Evolutionary conservation across 1,140 invertebrate species (phyloP).

Genomic region (Euwallacea similis): DNA sequence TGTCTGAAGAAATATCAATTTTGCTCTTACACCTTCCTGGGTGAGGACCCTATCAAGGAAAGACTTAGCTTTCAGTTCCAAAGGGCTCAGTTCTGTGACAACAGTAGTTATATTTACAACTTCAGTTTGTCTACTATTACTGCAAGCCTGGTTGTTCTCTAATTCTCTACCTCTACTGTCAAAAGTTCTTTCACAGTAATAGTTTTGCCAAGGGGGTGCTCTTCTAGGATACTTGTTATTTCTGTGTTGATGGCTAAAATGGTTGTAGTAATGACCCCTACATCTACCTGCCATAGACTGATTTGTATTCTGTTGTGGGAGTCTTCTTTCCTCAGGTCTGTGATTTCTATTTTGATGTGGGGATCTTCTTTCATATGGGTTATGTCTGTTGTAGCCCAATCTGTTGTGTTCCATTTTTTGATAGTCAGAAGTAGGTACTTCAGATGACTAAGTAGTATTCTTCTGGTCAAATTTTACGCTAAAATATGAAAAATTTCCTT

Average conservation of each 20-base stretch:
- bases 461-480: neutral
- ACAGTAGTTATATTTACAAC: neutral
- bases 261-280: neutral
- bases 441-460: neutral
- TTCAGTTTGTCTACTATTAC: neutral
- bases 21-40: conserved; percentile 29
- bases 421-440: neutral
- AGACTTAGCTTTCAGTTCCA: conserved; percentile 27
- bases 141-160: neutral
- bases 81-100: conserved; percentile 4
- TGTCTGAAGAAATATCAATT: conserved; percentile 33
- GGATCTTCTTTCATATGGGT: neutral
- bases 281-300: neutral
- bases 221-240: neutral
- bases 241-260: neutral
- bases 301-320: neutral
- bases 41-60: conserved; percentile 26
- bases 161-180: conserved; percentile 26
- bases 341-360: too few relatives aligned
- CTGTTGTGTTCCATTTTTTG: neutral
- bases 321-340: neutral
- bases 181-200: conserved; percentile 23
- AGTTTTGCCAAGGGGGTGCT: neutral
- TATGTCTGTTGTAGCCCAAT: neutral
- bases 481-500: neutral